phyloP scores from a whole-genome alignment of 2,113 vertebrate genomes.

The Colistium nudipinnis region DNA sequence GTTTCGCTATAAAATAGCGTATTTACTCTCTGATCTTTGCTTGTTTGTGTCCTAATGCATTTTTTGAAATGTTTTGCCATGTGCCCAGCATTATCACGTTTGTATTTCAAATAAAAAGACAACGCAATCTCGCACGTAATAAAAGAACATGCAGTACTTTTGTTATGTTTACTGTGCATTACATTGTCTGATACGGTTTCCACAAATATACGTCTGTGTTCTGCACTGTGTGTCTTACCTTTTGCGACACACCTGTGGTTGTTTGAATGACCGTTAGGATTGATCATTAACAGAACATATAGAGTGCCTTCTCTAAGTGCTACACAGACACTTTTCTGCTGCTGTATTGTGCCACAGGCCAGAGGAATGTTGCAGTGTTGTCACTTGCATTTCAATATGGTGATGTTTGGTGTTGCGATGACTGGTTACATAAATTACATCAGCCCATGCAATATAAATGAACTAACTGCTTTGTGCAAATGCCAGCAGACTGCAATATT shows the following conservation, averaged over 20 bases:
- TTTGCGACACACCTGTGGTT: neutral
- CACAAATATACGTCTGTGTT: too few relatives aligned
- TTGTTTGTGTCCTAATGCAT: neutral
- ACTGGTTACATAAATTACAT: neutral
- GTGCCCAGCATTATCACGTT: neutral
- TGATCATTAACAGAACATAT: neutral
- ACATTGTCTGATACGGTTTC: too few relatives aligned
- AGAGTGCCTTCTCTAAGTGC: neutral
- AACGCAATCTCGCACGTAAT: too few relatives aligned
- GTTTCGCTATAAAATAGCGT: too few relatives aligned
- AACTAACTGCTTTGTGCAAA: neutral
- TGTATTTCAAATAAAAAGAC: neutral
- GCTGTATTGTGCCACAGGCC: neutral
- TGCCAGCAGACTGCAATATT: neutral
- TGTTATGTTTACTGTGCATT: too few relatives aligned
- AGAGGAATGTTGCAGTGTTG: neutral
- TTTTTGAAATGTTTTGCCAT: conserved; percentile 11
- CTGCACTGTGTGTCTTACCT: neutral
- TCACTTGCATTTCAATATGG: neutral
- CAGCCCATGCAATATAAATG: neutral
- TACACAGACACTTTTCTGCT: neutral
- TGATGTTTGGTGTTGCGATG: neutral
- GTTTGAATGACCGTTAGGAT: neutral
- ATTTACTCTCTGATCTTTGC: neutral
- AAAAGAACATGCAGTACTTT: neutral